phyloP scores from a whole-genome alignment of 2,888 invertebrate species.

The Copidosoma aretas region DNA sequence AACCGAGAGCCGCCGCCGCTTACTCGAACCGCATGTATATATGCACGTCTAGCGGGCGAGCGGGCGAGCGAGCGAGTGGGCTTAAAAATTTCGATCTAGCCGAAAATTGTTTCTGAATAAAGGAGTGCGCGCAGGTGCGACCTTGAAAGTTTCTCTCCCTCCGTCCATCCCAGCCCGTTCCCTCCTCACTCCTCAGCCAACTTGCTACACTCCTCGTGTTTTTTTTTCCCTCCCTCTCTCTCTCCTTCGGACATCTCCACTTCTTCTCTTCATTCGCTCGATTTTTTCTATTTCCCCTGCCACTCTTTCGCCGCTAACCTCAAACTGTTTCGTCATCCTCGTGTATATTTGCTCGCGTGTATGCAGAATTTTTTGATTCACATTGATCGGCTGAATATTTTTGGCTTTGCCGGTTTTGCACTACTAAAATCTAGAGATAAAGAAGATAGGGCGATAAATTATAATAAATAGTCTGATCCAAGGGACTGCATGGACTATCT shows the following conservation, averaged over 20 bases:
- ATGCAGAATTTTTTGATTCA: too few relatives aligned
- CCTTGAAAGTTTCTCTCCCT: conserved; percentile 15
- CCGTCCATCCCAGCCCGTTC: conserved; percentile 24
- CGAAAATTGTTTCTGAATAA: conserved; percentile 36
- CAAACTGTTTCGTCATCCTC: too few relatives aligned
- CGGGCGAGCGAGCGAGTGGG: background rate
- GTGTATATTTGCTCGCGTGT: too few relatives aligned
- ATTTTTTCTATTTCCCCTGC: background rate
- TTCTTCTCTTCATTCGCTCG: conserved; percentile 10
- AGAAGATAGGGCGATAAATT: too few relatives aligned
- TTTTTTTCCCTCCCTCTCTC: conserved; percentile 14
- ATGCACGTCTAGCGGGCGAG: background rate
- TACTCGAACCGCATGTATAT: background rate
- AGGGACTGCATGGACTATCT: too few relatives aligned
- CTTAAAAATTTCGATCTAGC: conserved; percentile 34
- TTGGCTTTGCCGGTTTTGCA: too few relatives aligned
- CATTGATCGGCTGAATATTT: too few relatives aligned
- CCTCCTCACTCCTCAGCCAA: conserved; percentile 33
- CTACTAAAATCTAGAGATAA: too few relatives aligned
- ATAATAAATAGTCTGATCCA: too few relatives aligned
- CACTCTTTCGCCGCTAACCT: too few relatives aligned
- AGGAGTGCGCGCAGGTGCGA: conserved; percentile 4
- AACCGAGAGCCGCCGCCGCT: background rate
- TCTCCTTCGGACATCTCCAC: conserved; percentile 12
- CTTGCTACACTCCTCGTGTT: conserved; percentile 23